Evolutionary conservation across 2,113 vertebrate genomes (phyloP).

Genomic region (Notarius lentiginosus): DNA sequence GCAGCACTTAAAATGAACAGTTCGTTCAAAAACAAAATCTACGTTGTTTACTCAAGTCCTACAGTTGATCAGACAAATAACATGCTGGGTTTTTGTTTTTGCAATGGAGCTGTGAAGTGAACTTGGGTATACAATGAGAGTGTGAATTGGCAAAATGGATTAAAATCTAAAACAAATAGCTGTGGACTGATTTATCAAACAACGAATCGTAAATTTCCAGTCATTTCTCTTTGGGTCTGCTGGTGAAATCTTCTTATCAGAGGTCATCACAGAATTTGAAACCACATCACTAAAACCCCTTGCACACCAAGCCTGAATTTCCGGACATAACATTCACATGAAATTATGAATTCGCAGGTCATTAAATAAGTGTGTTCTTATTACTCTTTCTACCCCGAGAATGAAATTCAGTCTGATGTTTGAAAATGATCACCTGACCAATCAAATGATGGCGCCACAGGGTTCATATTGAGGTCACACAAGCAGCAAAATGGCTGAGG

Average conservation of each 20-base stretch:
- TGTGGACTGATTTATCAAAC: neutral
- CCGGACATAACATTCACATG: no score
- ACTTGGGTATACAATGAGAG: no score
- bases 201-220: neutral
- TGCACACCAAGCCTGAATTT: no score
- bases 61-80: neutral
- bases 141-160: neutral
- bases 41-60: neutral
- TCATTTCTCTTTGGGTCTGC: neutral
- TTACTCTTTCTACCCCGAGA: no score
- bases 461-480: no score
- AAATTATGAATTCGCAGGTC: no score
- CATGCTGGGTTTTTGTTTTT: neutral
- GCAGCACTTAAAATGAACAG: neutral
- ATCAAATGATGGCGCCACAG: no score
- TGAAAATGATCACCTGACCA: no score
- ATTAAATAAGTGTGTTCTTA: no score
- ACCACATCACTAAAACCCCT: neutral
- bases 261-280: neutral
- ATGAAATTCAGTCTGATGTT: no score
- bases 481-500: no score
- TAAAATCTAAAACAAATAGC: neutral
- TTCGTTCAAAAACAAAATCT: slow-evolving; percentile 14
- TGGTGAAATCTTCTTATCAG: neutral
- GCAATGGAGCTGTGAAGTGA: neutral